These are phyloP conservation scores for Dynastes tityus DNA, from an alignment of 2,888 invertebrate species.

Conservation along the genomic window DNA sequence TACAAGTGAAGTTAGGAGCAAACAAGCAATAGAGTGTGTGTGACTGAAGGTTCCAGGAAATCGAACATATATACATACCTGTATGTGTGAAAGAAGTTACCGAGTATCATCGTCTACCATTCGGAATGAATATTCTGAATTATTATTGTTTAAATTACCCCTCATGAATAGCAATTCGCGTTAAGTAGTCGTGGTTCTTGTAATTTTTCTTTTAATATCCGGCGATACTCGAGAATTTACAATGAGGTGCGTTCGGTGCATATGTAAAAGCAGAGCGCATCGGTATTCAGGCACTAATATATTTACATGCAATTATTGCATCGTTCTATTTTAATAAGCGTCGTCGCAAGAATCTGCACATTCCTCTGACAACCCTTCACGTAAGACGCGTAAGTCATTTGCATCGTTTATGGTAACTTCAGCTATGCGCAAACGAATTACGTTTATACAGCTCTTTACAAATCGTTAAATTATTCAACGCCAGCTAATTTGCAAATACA, in stretches of 20 bases:
- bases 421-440: neutral
- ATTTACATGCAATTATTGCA: conserved; percentile 46
- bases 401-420: conserved; percentile 9
- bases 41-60: conserved; percentile 56
- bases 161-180: conserved; percentile 56
- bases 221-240: conserved; percentile 54
- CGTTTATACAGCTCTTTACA: neutral
- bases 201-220: conserved; percentile 57
- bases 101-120: conserved; percentile 54
- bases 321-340: conserved; percentile 25
- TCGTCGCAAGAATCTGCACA: conserved; percentile 18
- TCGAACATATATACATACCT: conserved; percentile 45
- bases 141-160: conserved; percentile 58
- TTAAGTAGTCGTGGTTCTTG: conserved; percentile 57
- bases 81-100: conserved; percentile 55
- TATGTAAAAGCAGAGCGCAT: conserved; percentile 40
- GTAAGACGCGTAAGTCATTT: neutral
- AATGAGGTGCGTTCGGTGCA: conserved; percentile 48
- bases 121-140: conserved; percentile 55
- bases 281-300: conserved; percentile 37
- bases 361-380: conserved; percentile 13
- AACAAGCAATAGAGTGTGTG: conserved; percentile 29
- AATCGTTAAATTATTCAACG: conserved; percentile 17
- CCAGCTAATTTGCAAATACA: conserved; percentile 11
- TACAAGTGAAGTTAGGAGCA: conserved; percentile 53